phyloP scores from a whole-genome alignment of 1,140 invertebrate genomes.

The Solenopsis fugax region DNA sequence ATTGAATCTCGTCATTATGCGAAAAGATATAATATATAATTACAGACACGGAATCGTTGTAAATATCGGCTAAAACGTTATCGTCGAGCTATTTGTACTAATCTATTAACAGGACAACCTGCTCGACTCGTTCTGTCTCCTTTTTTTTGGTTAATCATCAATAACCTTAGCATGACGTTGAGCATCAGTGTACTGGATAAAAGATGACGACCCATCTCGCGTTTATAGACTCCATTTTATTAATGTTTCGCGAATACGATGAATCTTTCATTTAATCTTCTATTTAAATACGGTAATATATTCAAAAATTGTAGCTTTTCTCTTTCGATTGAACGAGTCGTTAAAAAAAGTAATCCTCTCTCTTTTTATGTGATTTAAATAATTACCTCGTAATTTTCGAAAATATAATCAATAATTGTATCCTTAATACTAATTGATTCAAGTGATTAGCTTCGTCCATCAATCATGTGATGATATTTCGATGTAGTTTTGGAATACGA shows the following conservation, averaged over 20 bases:
- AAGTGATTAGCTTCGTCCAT: not conserved
- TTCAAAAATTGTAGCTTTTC: not conserved
- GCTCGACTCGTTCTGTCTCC: conserved; percentile 34
- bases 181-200: conserved; percentile 22
- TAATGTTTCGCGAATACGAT: not conserved
- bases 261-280: not conserved
- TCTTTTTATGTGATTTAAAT: not conserved
- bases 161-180: not conserved
- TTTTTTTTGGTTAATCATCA: conserved; percentile 35
- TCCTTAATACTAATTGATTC: conserved; percentile 9
- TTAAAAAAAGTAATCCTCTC: not conserved
- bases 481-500: not conserved
- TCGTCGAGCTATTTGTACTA: conserved; percentile 34
- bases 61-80: conserved; percentile 44
- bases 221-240: conserved; percentile 10
- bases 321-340: not conserved
- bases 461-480: not conserved
- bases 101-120: conserved; percentile 56
- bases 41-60: not conserved
- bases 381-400: not conserved
- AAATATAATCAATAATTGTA: not conserved
- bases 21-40: conserved; percentile 1
- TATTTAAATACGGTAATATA: conserved; percentile 6
- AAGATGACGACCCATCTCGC: conserved; percentile 2
- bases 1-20: conserved; percentile 18